Evolutionary conservation across 2,113 vertebrate species (phyloP).

Genomic region (Ceyx melanurus): DNA sequence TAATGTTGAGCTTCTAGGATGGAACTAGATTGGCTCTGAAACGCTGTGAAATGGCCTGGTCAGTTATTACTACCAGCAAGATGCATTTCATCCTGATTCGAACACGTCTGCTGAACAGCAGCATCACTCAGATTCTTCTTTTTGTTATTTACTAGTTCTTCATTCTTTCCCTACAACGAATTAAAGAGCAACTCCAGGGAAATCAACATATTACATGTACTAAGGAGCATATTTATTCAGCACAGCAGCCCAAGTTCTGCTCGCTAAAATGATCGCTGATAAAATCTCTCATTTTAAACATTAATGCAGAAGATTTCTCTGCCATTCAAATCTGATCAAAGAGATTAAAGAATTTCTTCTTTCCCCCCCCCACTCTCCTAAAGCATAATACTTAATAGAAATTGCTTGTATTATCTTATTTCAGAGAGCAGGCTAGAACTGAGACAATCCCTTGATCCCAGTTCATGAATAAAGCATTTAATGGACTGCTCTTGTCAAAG

Average conservation of each 20-base stretch:
- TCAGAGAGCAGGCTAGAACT: slow-evolving; percentile 52
- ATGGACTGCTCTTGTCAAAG: slow-evolving; percentile 57
- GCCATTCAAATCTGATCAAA: slow-evolving; percentile 64
- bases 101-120: neutral
- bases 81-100: neutral
- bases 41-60: neutral
- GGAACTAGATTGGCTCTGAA: slow-evolving; percentile 11
- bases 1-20: neutral
- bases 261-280: slow-evolving; percentile 61
- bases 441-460: slow-evolving; percentile 66
- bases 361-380: neutral
- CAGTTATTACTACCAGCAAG: neutral
- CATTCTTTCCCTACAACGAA: slow-evolving; percentile 2
- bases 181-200: slow-evolving; percentile 33
- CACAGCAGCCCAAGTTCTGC: slow-evolving; percentile 16
- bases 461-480: slow-evolving; percentile 72
- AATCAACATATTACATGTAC: slow-evolving; percentile 13
- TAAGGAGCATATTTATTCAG: slow-evolving; percentile 58
- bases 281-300: slow-evolving; percentile 69
- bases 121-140: neutral
- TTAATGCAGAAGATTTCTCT: slow-evolving; percentile 55
- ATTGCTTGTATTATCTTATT: slow-evolving; percentile 61
- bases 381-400: slow-evolving; percentile 54
- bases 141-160: slow-evolving; percentile 15
- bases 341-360: slow-evolving; percentile 52